Evolutionary conservation across 2,113 vertebrate genomes (phyloP), one percentile per base, ranked within the genome.

Genomic region (Meriones unguiculatus): DNA sequence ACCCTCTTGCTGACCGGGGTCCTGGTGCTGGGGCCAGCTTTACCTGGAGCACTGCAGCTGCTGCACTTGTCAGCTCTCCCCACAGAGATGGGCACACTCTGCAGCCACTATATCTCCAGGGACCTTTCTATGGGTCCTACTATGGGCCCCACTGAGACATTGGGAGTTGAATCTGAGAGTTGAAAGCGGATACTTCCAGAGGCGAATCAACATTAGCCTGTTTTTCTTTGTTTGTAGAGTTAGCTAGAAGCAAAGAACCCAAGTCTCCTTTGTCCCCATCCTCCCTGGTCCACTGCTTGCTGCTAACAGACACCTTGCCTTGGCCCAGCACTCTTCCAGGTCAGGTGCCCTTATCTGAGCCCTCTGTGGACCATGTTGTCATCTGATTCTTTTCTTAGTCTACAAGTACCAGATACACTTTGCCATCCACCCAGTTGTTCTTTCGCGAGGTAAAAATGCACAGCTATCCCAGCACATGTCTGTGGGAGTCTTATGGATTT

Each of bases 281-380:
- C 1, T 18, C 8, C 13, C 28, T 32, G 1, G 14, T 5, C n/a
- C 0, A 17, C 6, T 12, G 50, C n/a, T 84, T 59, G 13, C n/a
- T 24, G 10, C 5, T 9, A 38, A 41, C 28, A 32, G 8, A 46
- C 52, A 69, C 38, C 7, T 50, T 5, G 0, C 17, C 18, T 7
- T 35, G 1, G 18, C 18, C 72, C 59, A 24, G 30, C 9, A 50
- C 18, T 6, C 81, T 38, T n/a, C 50, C 41, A 7, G 35, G 38
- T 17, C 6, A 0, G 3, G 9, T 8, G 1, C 1, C 70, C 38
- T 76, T 2, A 1, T n/a, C 20, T 1, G 32, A 1, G 12, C 52
- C n/a, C 1, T 1, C 30, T 41, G 11, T 35, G 15, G 50, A 46
- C 15, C 28, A 6, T 3, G n/a, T 18, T 41, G 24, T 30, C 35